These are phyloP conservation scores for Etheostoma spectabile DNA, from an alignment of 2,113 vertebrate genomes.

Conservation along the genomic window DNA sequence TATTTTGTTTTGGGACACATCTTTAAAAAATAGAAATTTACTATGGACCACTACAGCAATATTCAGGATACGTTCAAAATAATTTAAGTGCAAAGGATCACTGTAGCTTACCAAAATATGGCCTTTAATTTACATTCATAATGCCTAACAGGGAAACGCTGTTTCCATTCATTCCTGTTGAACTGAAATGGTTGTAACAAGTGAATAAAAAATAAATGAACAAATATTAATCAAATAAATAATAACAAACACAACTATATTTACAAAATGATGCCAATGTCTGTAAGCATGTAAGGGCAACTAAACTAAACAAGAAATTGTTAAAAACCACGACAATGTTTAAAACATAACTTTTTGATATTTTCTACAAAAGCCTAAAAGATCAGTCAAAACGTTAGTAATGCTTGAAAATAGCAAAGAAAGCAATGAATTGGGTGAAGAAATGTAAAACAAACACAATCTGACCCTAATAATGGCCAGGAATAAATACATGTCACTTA, in stretches of 20 bases:
- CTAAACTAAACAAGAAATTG: slow-evolving; percentile 15
- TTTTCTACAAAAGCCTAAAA: slow-evolving; percentile 43
- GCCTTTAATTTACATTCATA: slow-evolving; percentile 75
- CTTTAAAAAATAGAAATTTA: slow-evolving; percentile 66
- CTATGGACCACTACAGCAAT: slow-evolving; percentile 38
- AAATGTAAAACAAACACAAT: slow-evolving; percentile 31
- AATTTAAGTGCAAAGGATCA: slow-evolving; percentile 68
- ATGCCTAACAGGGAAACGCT: slow-evolving; percentile 35
- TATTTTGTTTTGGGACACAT: slow-evolving; percentile 12
- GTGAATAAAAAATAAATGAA: neutral
- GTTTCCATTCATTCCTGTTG: slow-evolving; percentile 28
- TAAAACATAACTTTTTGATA: neutral
- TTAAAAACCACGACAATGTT: neutral
- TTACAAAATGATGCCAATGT: slow-evolving; percentile 22
- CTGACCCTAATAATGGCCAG: slow-evolving; percentile 10
- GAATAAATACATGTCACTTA: slow-evolving; percentile 23
- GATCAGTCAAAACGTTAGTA: slow-evolving; percentile 36
- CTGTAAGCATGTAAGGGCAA: neutral
- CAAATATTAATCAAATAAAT: slow-evolving; percentile 21
- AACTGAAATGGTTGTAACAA: neutral
- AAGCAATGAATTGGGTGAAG: slow-evolving; percentile 22
- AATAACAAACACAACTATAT: slow-evolving; percentile 34
- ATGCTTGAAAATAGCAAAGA: slow-evolving; percentile 36
- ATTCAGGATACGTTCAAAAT: slow-evolving; percentile 66
- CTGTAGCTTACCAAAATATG: slow-evolving; percentile 55